Evolutionary conservation across 1,140 invertebrate species (phyloP).

Genomic region (Dryas iulia): DNA sequence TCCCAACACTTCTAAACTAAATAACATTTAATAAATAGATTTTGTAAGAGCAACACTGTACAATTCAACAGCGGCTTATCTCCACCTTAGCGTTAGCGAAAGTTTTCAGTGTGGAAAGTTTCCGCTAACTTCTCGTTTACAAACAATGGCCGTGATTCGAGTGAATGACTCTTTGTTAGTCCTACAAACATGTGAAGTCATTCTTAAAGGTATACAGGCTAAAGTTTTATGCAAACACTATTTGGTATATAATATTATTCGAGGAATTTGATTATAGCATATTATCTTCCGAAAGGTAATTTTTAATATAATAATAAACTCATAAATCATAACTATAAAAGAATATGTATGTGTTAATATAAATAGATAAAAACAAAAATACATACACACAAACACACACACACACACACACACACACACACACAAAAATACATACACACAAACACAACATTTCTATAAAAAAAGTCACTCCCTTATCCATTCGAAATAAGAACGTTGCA

Average conservation of each 20-base stretch:
- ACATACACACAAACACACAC: too few species aligned
- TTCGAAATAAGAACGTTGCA: too few species aligned
- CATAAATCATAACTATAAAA: too few species aligned
- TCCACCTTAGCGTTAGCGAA: constrained; percentile 8
- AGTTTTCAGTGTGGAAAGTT: constrained; percentile 28
- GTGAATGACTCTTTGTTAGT: constrained; percentile 34
- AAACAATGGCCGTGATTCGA: constrained; percentile 29
- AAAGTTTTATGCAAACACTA: not conserved
- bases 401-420: too few species aligned
- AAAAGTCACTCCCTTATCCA: too few species aligned
- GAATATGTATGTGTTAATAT: too few species aligned
- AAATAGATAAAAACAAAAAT: too few species aligned
- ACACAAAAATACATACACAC: too few species aligned
- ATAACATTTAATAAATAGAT: not conserved
- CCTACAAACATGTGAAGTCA: constrained; percentile 30
- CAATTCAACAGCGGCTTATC: constrained; percentile 15
- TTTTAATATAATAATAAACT: too few species aligned
- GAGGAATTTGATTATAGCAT: too few species aligned
- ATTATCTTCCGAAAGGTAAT: too few species aligned
- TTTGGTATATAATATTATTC: not conserved
- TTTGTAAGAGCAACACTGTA: not conserved
- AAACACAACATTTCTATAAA: too few species aligned
- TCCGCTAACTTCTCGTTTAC: constrained; percentile 27
- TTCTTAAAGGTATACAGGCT: constrained; percentile 17
- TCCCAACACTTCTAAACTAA: not conserved